phyloP scores from a whole-genome alignment of 2,797 vertebrate species.

The Pygocentrus nattereri region DNA sequence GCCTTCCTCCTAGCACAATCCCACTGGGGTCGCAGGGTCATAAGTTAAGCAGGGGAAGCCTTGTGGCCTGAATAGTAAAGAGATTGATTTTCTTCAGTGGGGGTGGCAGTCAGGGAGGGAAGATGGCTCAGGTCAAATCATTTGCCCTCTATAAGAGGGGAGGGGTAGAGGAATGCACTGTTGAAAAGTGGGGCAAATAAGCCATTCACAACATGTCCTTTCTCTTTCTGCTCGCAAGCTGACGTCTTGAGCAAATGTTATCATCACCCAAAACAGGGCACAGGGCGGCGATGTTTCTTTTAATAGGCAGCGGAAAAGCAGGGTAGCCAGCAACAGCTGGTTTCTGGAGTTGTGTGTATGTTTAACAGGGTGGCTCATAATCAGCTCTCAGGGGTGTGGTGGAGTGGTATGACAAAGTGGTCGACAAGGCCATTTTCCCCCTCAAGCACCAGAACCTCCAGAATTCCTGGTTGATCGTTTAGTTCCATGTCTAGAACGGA shows the following conservation, averaged over 20 bases:
- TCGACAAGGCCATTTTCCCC: background rate
- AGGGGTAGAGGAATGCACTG: slow-evolving; percentile 37
- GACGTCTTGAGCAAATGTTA: slow-evolving; percentile 31
- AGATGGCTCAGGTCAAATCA: slow-evolving; percentile 58
- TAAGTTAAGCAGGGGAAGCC: slow-evolving; percentile 59
- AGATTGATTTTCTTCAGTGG: slow-evolving; percentile 71
- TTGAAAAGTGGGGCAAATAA: slow-evolving; percentile 34
- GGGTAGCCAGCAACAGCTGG: slow-evolving; percentile 62
- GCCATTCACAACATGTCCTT: slow-evolving; percentile 57
- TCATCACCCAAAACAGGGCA: slow-evolving; percentile 69
- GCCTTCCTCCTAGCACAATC: slow-evolving; percentile 65
- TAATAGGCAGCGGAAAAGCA: slow-evolving; percentile 67
- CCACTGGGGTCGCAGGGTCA: slow-evolving; percentile 64
- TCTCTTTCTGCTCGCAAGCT: background rate
- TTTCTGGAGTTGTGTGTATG: slow-evolving; percentile 49
- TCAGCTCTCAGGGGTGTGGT: background rate
- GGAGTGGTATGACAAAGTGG: slow-evolving; percentile 15
- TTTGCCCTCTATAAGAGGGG: slow-evolving; percentile 55
- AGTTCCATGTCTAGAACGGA: background rate
- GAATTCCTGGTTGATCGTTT: slow-evolving; percentile 18
- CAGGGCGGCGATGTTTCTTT: slow-evolving; percentile 69
- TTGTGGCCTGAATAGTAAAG: slow-evolving; percentile 68
- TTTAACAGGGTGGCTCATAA: background rate
- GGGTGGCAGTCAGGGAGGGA: slow-evolving; percentile 28
- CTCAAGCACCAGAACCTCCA: background rate